Percentiles rank a stretch among this genome's conserved stretches.
Evolutionary conservation across 1,140 invertebrate species (phyloP).

Genomic region (Penaeus vannamei): DNA sequence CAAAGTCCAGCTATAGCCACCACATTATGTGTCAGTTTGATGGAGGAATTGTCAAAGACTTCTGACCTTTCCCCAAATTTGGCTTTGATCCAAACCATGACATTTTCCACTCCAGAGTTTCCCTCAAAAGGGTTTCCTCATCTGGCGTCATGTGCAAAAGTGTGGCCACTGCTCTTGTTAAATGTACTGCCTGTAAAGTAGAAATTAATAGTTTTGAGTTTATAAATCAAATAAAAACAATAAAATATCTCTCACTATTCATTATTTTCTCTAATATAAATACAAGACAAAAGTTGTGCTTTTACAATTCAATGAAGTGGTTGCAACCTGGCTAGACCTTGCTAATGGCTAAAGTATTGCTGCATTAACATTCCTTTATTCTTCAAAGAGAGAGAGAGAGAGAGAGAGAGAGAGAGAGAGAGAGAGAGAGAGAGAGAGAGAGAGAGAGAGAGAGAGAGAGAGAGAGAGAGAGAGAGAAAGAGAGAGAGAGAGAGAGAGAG

Average conservation of each 20-base stretch:
- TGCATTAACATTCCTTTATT: too few relatives aligned
- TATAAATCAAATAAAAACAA: background rate
- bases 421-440: too few relatives aligned
- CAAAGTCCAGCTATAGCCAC: background rate
- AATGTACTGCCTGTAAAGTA: conserved; percentile 79
- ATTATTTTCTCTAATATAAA: too few relatives aligned
- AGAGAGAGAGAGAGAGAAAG: too few relatives aligned
- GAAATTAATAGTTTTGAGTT: background rate
- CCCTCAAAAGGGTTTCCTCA: conserved; percentile 88
- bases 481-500: too few relatives aligned
- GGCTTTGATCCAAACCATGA: conserved; percentile 83
- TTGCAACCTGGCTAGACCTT: too few relatives aligned
- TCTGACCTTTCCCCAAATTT: conserved; percentile 66
- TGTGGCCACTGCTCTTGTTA: conserved; percentile 89
- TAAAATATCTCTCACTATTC: background rate
- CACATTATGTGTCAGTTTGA: conserved; percentile 58
- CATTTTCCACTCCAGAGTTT: conserved; percentile 90
- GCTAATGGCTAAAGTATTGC: too few relatives aligned
- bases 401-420: too few relatives aligned
- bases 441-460: too few relatives aligned
- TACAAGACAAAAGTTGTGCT: too few relatives aligned
- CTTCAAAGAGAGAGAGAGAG: too few relatives aligned
- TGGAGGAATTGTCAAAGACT: conserved; percentile 62
- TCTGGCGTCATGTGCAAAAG: conserved; percentile 87
- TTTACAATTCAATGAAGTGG: too few relatives aligned